phyloP scores from a whole-genome alignment of 2,113 vertebrate species.

The Gymnogyps californianus region DNA sequence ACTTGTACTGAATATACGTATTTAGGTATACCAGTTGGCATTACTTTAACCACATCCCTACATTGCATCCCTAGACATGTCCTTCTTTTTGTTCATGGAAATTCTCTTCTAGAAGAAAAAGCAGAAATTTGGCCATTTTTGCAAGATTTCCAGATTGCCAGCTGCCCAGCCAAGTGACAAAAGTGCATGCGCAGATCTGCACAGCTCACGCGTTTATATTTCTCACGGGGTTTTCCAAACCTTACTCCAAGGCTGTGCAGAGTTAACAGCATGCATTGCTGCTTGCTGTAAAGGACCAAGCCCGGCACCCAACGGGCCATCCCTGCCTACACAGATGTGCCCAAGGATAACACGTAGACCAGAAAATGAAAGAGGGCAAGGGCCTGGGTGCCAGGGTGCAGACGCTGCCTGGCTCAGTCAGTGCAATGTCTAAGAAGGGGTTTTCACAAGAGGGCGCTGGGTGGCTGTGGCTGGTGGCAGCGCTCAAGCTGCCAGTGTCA shows the following conservation, averaged over 20 bases:
- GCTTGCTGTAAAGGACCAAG: background rate
- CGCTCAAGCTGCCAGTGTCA: background rate
- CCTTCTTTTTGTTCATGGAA: background rate
- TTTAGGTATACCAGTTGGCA: background rate
- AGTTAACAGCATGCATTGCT: background rate
- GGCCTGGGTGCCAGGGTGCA: background rate
- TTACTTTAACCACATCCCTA: background rate
- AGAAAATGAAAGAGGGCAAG: background rate
- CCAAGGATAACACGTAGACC: background rate
- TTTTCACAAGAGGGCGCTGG: conserved; percentile 52
- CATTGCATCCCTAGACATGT: background rate
- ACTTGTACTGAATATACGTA: background rate
- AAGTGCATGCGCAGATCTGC: too few relatives aligned
- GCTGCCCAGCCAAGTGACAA: background rate
- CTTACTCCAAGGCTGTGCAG: background rate
- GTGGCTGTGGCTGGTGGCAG: background rate
- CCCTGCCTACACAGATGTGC: background rate
- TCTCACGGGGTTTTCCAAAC: background rate
- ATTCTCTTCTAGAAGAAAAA: background rate
- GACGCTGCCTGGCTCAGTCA: rapidly evolving
- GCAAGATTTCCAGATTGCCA: background rate
- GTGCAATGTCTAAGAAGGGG: background rate
- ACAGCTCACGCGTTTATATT: background rate
- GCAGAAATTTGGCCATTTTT: background rate
- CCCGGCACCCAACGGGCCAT: background rate